Evolutionary conservation across 2,797 vertebrate species (phyloP).

Genomic region (Syngnathus rostellatus): DNA sequence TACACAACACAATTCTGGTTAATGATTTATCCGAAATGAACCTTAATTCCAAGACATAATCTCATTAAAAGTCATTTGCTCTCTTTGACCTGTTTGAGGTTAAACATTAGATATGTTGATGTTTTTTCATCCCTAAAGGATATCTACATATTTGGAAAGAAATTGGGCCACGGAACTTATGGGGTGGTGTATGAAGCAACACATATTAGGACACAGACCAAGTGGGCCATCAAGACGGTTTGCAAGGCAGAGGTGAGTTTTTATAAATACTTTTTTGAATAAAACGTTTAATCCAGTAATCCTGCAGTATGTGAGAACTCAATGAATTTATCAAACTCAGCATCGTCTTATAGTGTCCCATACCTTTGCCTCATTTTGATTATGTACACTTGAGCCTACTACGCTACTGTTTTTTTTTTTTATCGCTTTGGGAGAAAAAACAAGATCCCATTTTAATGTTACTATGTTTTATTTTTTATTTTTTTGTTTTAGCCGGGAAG

Average conservation of each 20-base stretch:
- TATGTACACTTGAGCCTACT: too few relatives aligned
- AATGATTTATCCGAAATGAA: slow-evolving; percentile 2
- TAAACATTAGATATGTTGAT: slow-evolving; percentile 31
- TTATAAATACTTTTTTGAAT: slow-evolving; percentile 11
- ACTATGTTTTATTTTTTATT: slow-evolving; percentile 12
- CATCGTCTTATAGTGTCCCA: too few relatives aligned
- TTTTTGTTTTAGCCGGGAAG: slow-evolving; percentile 71
- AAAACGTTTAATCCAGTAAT: background rate
- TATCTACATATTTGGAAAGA: slow-evolving; percentile 75
- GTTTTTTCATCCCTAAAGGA: slow-evolving; percentile 55
- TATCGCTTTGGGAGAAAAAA: slow-evolving; percentile 6
- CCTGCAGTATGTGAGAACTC: background rate
- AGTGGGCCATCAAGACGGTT: slow-evolving; percentile 79
- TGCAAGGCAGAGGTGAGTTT: slow-evolving; percentile 74
- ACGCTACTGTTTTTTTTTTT: too few relatives aligned
- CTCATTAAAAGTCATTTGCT: slow-evolving; percentile 15
- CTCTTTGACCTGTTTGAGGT: slow-evolving; percentile 26
- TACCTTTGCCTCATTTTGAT: too few relatives aligned
- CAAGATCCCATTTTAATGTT: slow-evolving; percentile 8
- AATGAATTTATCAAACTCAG: too few relatives aligned
- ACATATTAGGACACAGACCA: slow-evolving; percentile 69
- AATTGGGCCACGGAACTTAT: slow-evolving; percentile 79
- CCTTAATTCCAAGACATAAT: background rate
- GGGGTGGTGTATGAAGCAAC: slow-evolving; percentile 79
- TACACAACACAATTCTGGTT: background rate